phyloP scores from a whole-genome alignment of 2,797 vertebrate species.

The Pantherophis alleghaniensis region DNA sequence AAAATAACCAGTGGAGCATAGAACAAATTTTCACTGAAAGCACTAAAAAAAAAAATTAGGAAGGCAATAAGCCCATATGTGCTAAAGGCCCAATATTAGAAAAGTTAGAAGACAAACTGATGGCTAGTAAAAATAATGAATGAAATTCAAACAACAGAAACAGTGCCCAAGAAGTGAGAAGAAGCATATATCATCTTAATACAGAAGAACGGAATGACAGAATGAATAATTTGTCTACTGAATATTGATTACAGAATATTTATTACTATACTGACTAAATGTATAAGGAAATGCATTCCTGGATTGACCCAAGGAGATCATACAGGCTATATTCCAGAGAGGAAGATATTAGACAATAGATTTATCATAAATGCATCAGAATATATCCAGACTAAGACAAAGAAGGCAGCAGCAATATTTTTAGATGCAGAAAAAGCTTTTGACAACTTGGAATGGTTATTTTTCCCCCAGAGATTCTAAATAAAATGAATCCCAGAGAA shows the following conservation, averaged over 20 bases:
- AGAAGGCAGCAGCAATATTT: background rate
- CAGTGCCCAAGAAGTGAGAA: background rate
- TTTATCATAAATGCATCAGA: background rate
- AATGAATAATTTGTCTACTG: background rate
- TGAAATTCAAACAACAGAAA: background rate
- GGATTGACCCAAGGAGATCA: background rate
- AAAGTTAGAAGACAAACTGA: background rate
- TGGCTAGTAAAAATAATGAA: background rate
- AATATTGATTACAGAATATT: background rate
- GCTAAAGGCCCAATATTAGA: background rate
- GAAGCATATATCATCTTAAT: background rate
- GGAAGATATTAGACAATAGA: background rate
- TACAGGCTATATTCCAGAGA: background rate
- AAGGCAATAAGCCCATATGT: background rate
- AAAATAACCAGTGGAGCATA: background rate
- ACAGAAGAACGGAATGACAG: background rate
- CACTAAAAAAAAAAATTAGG: background rate
- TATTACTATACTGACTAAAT: background rate
- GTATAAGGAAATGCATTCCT: background rate
- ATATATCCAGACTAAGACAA: background rate
- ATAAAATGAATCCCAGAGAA: background rate
- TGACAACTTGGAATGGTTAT: background rate
- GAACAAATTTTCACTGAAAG: conserved; percentile 40
- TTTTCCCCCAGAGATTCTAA: background rate
- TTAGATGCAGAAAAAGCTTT: background rate